phyloP scores from a whole-genome alignment of 1,140 invertebrate species.

The Lucilia cuprina region DNA sequence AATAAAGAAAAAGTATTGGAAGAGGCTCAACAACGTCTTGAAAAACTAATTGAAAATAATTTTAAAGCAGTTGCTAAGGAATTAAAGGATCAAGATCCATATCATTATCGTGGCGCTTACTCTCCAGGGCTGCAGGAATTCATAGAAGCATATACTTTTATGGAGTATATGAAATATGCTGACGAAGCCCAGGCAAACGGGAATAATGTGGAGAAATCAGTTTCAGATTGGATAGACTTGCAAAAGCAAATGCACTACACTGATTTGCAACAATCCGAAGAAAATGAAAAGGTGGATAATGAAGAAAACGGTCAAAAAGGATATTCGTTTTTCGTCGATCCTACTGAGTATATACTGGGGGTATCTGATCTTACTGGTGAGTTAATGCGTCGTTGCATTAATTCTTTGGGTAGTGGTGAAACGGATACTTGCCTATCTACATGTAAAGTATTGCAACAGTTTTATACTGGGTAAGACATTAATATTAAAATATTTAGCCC shows the following conservation, averaged over 20 bases:
- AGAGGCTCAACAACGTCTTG: conserved; percentile 73
- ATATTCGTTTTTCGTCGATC: conserved; percentile 50
- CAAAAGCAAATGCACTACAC: conserved; percentile 59
- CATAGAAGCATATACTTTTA: conserved; percentile 83
- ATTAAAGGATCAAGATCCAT: conserved; percentile 74
- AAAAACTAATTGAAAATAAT: conserved; percentile 67
- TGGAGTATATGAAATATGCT: conserved; percentile 68
- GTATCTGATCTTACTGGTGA: conserved; percentile 89
- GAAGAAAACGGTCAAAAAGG: background rate
- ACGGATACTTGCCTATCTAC: conserved; percentile 77
- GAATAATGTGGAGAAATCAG: background rate
- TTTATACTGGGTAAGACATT: conserved; percentile 69
- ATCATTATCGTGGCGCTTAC: conserved; percentile 78
- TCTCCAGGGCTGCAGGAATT: conserved; percentile 85
- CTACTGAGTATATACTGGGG: conserved; percentile 71
- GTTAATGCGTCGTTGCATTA: conserved; percentile 88
- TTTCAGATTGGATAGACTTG: conserved; percentile 54
- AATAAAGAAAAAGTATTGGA: conserved; percentile 67
- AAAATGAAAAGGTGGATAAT: background rate
- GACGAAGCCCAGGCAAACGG: background rate
- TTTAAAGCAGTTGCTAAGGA: conserved; percentile 77
- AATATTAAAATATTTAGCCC: background rate
- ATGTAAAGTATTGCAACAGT: conserved; percentile 74
- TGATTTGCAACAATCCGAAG: background rate
- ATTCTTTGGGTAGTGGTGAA: conserved; percentile 79